Percentiles rank a stretch among this genome's conserved stretches.
Evolutionary conservation across 2,797 vertebrate species (phyloP).

Genomic region (Enteromius afrohamiltoni): DNA sequence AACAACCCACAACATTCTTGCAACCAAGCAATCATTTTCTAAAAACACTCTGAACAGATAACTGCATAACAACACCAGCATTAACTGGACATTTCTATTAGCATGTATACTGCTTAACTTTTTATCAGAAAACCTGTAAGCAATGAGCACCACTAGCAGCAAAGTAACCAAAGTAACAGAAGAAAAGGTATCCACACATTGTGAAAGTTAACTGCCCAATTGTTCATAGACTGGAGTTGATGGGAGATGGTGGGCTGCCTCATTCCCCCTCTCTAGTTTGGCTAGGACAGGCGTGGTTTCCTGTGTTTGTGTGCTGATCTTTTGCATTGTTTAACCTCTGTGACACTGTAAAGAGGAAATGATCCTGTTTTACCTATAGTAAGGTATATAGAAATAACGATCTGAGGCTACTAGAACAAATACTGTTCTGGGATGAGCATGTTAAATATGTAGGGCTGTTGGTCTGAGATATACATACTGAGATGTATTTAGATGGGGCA

Average conservation of each 20-base stretch:
- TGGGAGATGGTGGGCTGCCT: slow-evolving; percentile 31
- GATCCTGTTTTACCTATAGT: slow-evolving; percentile 28
- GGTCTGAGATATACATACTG: neutral
- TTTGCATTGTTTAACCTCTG: slow-evolving; percentile 75
- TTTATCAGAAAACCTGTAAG: neutral
- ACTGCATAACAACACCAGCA: neutral
- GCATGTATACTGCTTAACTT: neutral
- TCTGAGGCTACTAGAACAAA: neutral
- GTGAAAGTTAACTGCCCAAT: slow-evolving; percentile 13
- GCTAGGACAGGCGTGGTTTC: slow-evolving; percentile 75
- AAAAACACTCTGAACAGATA: neutral
- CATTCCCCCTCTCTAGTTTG: slow-evolving; percentile 36
- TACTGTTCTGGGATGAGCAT: slow-evolving; percentile 1
- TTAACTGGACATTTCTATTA: neutral
- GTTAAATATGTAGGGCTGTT: neutral
- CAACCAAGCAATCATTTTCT: neutral
- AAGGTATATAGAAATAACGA: slow-evolving; percentile 14
- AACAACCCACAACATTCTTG: neutral
- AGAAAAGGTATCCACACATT: slow-evolving; percentile 6
- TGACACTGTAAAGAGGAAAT: slow-evolving; percentile 79
- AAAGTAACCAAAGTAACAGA: neutral
- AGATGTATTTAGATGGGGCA: too few relatives aligned
- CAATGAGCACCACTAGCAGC: neutral
- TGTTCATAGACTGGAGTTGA: slow-evolving; percentile 13
- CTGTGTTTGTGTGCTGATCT: slow-evolving; percentile 81